Percentiles rank a stretch among this genome's conserved stretches.
Evolutionary conservation across 2,113 vertebrate genomes (phyloP).

Genomic region (Sisor rabdophorus): DNA sequence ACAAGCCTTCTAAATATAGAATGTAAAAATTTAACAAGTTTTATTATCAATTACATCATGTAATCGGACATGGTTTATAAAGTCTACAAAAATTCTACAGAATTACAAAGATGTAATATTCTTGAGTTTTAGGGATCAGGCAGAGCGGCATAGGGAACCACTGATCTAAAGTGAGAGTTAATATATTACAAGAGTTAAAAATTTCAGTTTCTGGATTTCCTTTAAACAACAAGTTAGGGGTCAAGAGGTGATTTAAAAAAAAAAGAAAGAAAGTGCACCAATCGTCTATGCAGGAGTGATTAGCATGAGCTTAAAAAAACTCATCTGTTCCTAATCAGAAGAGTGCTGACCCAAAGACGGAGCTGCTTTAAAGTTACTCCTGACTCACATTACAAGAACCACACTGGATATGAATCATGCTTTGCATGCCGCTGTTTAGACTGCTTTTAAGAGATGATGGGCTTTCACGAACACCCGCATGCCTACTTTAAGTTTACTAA

Average conservation of each 20-base stretch:
- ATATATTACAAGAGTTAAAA: conserved; percentile 17
- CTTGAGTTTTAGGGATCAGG: neutral
- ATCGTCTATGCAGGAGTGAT: conserved; percentile 12
- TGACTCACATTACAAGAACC: conserved; percentile 6
- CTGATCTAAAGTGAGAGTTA: conserved; percentile 22
- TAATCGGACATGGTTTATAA: no score
- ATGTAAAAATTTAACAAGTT: no score
- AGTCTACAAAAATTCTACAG: no score
- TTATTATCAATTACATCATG: no score
- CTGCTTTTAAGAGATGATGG: neutral
- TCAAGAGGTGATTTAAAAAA: neutral
- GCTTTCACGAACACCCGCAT: neutral
- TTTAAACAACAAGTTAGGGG: conserved; percentile 23
- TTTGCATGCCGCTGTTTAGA: neutral
- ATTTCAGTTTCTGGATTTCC: conserved; percentile 22
- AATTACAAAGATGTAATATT: no score
- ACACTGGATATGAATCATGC: neutral
- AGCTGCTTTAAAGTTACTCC: conserved; percentile 20
- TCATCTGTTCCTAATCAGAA: conserved; percentile 47
- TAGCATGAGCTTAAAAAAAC: conserved; percentile 34
- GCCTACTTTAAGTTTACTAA: neutral
- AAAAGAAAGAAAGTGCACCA: conserved; percentile 29
- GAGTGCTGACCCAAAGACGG: conserved; percentile 30
- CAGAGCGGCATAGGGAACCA: neutral
- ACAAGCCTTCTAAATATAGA: no score